These are phyloP conservation scores for Lysiphlebus fabarum DNA, from an alignment of 1,140 invertebrate genomes.

Conservation along the genomic window DNA sequence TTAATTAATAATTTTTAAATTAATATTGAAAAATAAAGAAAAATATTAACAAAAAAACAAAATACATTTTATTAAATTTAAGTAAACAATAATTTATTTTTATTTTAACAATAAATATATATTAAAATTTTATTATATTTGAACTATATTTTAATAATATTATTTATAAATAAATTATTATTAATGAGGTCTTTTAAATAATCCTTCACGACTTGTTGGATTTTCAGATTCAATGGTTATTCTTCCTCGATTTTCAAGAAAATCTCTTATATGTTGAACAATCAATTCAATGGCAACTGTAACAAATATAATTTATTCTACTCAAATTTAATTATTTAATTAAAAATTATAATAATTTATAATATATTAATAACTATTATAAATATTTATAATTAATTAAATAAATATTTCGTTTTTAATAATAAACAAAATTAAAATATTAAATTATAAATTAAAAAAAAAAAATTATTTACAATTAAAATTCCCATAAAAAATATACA, in stretches of 20 bases:
- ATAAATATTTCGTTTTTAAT: slow-evolving; percentile 15
- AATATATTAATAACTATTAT: no score
- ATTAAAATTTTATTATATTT: not conserved
- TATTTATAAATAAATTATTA: slow-evolving; percentile 10
- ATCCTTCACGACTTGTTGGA: slow-evolving; percentile 39
- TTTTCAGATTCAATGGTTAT: slow-evolving; percentile 40
- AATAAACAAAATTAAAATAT: slow-evolving; percentile 15
- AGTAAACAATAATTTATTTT: not conserved
- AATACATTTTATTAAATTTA: no score
- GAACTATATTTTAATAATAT: not conserved
- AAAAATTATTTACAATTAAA: slow-evolving; percentile 8
- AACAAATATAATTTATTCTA: slow-evolving; percentile 42
- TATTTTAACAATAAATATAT: slow-evolving; percentile 1
- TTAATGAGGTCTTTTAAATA: slow-evolving; percentile 50
- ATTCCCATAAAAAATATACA: not conserved
- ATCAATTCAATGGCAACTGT: slow-evolving; percentile 91
- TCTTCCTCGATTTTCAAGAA: slow-evolving; percentile 61
- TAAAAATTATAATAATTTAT: slow-evolving; percentile 18
- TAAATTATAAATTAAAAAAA: not conserved
- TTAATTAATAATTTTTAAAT: no score
- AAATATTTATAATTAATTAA: no score
- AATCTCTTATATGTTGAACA: slow-evolving; percentile 89
- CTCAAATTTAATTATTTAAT: slow-evolving; percentile 9
- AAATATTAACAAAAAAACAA: no score
- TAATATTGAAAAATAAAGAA: no score